Percentiles rank a stretch among this genome's conserved stretches.
Conservation (phyloP, 64 coral and sea anemone species). For the Stichodactyla helianthus region DNA sequence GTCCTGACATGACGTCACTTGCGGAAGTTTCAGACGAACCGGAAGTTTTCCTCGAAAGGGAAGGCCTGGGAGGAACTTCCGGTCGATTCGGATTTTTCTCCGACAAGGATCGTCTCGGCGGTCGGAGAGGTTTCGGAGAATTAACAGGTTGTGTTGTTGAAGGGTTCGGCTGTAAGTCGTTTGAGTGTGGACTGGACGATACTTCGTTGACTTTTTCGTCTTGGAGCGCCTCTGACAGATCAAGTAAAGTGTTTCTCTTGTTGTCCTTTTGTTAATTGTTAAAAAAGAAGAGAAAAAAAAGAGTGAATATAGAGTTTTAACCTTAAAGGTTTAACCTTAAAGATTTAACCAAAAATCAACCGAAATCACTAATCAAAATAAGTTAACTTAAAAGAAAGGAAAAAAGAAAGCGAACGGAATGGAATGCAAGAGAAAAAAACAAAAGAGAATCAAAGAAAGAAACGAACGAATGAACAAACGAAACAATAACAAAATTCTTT, state of each 20-base stretch:
- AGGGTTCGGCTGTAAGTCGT: not conserved
- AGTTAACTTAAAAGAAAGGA: not conserved
- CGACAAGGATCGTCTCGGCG: not conserved
- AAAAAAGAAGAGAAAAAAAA: not conserved
- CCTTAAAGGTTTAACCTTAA: not conserved
- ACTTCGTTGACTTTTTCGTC: not conserved
- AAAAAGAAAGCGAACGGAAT: not conserved
- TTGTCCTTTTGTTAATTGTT: not conserved
- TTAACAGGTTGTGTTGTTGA: not conserved
- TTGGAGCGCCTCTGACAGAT: not conserved
- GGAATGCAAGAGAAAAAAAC: not conserved
- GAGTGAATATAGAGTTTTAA: not conserved
- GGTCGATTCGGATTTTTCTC: not conserved
- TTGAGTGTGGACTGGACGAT: not conserved
- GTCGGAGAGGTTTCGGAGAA: not conserved
- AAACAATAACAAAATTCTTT: not conserved
- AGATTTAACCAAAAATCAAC: not conserved
- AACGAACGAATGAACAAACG: not conserved
- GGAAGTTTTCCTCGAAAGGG: not conserved
- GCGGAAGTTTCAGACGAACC: conserved; percentile 21
- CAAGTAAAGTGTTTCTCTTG: conserved; percentile 18
- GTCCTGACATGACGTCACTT: conserved; percentile 14
- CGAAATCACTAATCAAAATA: not conserved
- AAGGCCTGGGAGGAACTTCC: not conserved
- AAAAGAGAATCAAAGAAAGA: not conserved